Evolutionary conservation across 2,797 vertebrate species (phyloP).

Genomic region (Perodicticus potto): DNA sequence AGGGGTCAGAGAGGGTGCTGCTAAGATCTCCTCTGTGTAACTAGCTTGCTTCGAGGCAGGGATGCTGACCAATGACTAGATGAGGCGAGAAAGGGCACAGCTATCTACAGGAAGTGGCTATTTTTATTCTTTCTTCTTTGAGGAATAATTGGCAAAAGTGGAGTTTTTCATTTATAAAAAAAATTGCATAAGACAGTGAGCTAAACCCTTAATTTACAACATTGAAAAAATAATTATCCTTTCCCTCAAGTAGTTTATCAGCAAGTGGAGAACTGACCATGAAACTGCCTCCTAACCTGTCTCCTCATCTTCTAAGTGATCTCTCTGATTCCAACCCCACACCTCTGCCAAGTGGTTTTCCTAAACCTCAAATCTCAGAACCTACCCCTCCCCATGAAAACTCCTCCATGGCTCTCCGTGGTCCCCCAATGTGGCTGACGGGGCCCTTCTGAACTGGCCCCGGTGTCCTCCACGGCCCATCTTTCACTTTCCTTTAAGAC

Average conservation of each 20-base stretch:
- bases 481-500: neutral
- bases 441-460: neutral
- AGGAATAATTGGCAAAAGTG: neutral
- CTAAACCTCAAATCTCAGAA: neutral
- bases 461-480: neutral
- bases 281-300: neutral
- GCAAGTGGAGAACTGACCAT: neutral
- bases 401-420: neutral
- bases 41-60: neutral
- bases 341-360: neutral
- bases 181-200: neutral
- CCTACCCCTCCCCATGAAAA: neutral
- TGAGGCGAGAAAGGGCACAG: neutral
- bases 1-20: neutral
- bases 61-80: neutral
- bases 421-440: neutral
- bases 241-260: neutral
- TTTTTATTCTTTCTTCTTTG: conserved; percentile 5
- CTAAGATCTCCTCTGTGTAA: neutral
- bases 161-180: conserved; percentile 2
- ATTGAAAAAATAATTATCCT: neutral
- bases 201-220: neutral
- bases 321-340: neutral
- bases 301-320: neutral
- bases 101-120: neutral